Conservation (phyloP, 2,888 invertebrate genomes). For the Limnephilus marmoratus region DNA sequence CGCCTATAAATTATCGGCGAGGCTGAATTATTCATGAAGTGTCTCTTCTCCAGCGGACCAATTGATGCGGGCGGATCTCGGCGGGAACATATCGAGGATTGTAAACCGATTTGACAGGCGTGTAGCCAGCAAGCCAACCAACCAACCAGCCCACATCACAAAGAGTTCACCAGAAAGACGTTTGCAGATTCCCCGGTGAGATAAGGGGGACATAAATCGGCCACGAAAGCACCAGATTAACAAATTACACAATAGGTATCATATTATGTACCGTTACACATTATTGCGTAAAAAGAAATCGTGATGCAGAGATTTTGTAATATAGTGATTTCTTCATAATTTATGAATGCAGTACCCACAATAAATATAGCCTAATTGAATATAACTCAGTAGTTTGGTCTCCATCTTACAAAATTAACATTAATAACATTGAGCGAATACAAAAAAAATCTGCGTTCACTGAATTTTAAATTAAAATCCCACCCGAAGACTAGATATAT, state of each 20-base stretch:
- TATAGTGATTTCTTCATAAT: neutral
- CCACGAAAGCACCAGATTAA: neutral
- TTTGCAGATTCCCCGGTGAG: conserved; percentile 6
- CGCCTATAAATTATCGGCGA: conserved; percentile 63
- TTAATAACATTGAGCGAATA: no score
- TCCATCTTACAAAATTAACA: no score
- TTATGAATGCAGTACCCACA: neutral
- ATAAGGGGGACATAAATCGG: conserved; percentile 16
- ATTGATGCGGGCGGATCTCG: conserved; percentile 59
- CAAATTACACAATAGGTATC: neutral
- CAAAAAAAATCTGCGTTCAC: no score
- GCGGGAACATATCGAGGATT: conserved; percentile 41
- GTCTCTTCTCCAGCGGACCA: conserved; percentile 52
- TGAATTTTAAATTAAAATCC: no score
- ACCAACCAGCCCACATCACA: neutral
- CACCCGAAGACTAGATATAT: no score
- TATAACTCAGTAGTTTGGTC: no score
- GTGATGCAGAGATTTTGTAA: no score
- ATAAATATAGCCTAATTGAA: no score
- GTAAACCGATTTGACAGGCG: conserved; percentile 39
- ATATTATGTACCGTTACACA: neutral
- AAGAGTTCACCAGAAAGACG: conserved; percentile 12
- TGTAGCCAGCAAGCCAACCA: conserved; percentile 5
- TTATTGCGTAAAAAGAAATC: neutral
- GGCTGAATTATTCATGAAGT: conserved; percentile 64